Evolutionary conservation across 2,888 invertebrate genomes (phyloP).

Genomic region (Drosophila nr. perissopoda): DNA sequence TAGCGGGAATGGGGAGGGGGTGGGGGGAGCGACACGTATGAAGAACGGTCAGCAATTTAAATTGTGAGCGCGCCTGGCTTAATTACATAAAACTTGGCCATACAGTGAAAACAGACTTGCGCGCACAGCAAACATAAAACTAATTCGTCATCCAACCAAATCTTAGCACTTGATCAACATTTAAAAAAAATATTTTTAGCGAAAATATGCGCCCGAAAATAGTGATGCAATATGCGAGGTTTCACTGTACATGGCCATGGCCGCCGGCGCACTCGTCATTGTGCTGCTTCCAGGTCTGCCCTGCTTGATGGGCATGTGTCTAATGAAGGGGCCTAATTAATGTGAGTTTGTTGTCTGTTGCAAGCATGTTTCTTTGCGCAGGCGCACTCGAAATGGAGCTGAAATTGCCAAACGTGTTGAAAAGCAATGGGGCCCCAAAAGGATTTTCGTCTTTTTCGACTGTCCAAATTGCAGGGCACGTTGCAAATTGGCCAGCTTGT

Average conservation of each 20-base stretch:
- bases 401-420: conserved; percentile 72
- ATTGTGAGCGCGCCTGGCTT: conserved; percentile 80
- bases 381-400: conserved; percentile 14
- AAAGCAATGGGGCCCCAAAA: conserved; percentile 46
- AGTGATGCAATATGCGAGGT: background rate
- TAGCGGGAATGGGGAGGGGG: too few species aligned
- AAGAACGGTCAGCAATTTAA: conserved; percentile 68
- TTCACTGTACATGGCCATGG: conserved; percentile 25
- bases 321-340: conserved; percentile 81
- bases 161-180: background rate
- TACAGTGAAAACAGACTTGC: conserved; percentile 29
- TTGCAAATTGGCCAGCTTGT: conserved; percentile 23
- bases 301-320: conserved; percentile 75
- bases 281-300: conserved; percentile 10
- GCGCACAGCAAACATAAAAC: background rate
- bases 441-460: conserved; percentile 19
- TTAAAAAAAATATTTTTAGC: background rate
- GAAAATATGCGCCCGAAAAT: background rate
- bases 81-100: conserved; percentile 74
- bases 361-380: conserved; percentile 10
- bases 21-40: conserved; percentile 8
- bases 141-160: background rate
- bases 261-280: conserved; percentile 57
- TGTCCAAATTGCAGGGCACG: conserved; percentile 10
- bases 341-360: conserved; percentile 42